Percentiles rank a stretch among this genome's conserved stretches.
Evolutionary conservation across 2,797 vertebrate genomes (phyloP).

Genomic region (Cossypha caffra): DNA sequence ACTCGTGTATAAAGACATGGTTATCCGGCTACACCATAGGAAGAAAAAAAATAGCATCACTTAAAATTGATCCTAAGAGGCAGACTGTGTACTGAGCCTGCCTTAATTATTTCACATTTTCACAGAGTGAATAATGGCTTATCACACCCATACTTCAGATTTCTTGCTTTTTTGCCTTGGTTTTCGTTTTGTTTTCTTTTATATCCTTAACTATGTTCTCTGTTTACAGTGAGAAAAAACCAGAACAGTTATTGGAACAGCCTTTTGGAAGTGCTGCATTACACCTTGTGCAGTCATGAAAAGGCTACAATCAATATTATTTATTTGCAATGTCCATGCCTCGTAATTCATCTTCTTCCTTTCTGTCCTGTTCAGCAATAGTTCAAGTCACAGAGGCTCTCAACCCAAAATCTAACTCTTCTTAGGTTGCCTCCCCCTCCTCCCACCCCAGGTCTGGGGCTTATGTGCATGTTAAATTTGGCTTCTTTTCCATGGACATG

Average conservation of each 20-base stretch:
- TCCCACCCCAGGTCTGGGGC: not conserved
- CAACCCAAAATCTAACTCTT: not conserved
- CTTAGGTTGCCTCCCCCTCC: not conserved
- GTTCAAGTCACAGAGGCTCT: not conserved
- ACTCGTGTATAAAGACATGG: not conserved
- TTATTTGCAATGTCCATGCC: not conserved
- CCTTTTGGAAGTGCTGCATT: not conserved
- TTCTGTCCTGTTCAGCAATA: not conserved
- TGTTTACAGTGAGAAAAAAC: not conserved
- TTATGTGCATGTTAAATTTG: constrained; percentile 39
- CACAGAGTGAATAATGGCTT: not conserved
- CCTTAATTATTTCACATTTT: not conserved
- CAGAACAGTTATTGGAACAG: not conserved
- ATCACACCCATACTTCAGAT: not conserved
- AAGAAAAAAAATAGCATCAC: not conserved
- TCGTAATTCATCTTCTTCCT: not conserved
- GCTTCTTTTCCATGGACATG: not conserved
- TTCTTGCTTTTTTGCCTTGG: not conserved
- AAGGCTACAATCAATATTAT: not conserved
- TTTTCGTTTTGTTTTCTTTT: not conserved
- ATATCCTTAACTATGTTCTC: not conserved
- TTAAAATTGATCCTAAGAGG: not conserved
- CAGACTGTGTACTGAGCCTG: not conserved
- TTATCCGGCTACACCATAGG: not conserved
- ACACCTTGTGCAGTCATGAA: not conserved